Conservation (phyloP, 2,797 vertebrate species). For the Smutsia temminckii region DNA sequence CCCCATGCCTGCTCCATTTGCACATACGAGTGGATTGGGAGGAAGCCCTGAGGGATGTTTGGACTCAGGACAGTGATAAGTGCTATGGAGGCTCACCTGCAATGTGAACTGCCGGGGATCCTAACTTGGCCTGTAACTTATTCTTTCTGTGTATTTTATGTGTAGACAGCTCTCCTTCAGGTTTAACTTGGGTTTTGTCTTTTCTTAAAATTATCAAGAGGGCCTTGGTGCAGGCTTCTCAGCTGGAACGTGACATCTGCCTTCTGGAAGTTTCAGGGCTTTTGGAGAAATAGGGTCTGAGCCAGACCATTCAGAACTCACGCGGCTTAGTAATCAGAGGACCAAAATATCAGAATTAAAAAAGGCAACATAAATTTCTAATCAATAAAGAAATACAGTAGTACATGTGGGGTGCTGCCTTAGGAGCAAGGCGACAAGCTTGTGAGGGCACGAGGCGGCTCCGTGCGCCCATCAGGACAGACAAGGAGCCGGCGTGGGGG, state of each 20-base stretch:
- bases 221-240: not conserved
- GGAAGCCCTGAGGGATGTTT: not conserved
- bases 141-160: not conserved
- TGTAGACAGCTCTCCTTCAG: not conserved
- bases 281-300: not conserved
- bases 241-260: rapidly evolving
- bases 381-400: rapidly evolving
- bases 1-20: not conserved
- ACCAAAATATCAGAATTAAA: not conserved
- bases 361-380: not conserved
- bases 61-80: not conserved
- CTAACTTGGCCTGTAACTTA: not conserved
- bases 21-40: not conserved
- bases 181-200: not conserved
- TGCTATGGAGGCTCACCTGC: not conserved
- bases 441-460: not conserved
- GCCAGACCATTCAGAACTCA: rapidly evolving
- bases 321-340: no score
- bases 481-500: no score
- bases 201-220: not conserved
- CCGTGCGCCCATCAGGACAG: no score
- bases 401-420: rapidly evolving
- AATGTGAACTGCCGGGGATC: not conserved
- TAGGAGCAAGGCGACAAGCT: not conserved
- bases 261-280: not conserved